Evolutionary conservation across 2,888 invertebrate species (phyloP).

Genomic region (Caenorhabditis sp.): DNA sequence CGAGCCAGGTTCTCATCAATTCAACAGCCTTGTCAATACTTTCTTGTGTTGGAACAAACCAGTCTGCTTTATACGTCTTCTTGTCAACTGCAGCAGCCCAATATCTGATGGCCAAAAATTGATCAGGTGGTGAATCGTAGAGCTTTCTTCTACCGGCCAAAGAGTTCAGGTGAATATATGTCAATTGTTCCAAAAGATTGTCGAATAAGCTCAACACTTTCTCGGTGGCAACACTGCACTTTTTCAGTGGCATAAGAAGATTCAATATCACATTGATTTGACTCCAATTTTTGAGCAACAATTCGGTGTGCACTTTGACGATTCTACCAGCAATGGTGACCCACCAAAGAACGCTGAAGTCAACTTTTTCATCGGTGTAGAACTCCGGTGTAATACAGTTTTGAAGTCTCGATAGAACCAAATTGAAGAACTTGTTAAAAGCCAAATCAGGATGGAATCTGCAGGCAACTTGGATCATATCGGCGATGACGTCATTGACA

Average conservation of each 20-base stretch:
- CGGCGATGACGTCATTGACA: constrained; percentile 83
- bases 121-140: constrained; percentile 78
- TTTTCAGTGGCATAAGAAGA: constrained; percentile 79
- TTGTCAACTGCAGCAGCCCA: constrained; percentile 83
- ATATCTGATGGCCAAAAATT: constrained; percentile 80
- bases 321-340: constrained; percentile 72
- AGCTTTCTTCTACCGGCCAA: constrained; percentile 12
- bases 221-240: constrained; percentile 74
- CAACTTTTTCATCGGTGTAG: constrained; percentile 56
- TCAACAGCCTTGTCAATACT: constrained; percentile 79
- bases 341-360: constrained; percentile 66
- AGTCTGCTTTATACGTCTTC: constrained; percentile 78
- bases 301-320: constrained; percentile 75
- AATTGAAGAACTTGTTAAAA: constrained; percentile 62
- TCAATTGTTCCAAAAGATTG: constrained; percentile 76
- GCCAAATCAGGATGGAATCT: constrained; percentile 63
- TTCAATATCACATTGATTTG: constrained; percentile 79
- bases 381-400: constrained; percentile 49
- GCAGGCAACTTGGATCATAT: constrained; percentile 77
- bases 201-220: constrained; percentile 77
- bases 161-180: constrained; percentile 74
- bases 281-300: constrained; percentile 73
- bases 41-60: constrained; percentile 80
- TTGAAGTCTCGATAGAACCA: constrained; percentile 51
- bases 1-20: constrained; percentile 75